These are phyloP conservation scores for Lordiphosa collinella DNA, from an alignment of 1,140 invertebrate species.

Conservation along the genomic window DNA sequence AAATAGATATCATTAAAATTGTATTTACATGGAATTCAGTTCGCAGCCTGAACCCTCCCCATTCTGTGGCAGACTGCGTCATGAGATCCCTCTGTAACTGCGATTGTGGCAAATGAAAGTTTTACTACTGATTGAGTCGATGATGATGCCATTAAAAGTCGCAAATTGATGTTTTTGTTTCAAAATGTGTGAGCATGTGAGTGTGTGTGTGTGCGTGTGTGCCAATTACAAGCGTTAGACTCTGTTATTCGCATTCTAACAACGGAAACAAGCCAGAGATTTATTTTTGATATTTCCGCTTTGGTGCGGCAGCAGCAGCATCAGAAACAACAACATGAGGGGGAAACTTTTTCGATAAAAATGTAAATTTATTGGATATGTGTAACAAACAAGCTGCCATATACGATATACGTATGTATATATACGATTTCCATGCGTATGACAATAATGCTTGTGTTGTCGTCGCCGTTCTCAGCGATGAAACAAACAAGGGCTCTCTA, in stretches of 20 bases:
- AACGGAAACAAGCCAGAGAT: conserved; percentile 72
- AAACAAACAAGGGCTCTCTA: no score
- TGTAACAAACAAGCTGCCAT: conserved; percentile 66
- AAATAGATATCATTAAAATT: conserved; percentile 10
- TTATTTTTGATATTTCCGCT: conserved; percentile 78
- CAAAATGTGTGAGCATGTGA: conserved; percentile 29
- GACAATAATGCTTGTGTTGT: conserved; percentile 61
- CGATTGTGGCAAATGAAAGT: conserved; percentile 61
- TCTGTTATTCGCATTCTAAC: conserved; percentile 61
- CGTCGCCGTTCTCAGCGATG: conserved; percentile 14
- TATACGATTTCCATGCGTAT: conserved; percentile 44
- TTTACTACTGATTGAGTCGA: conserved; percentile 71
- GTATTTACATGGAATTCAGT: conserved; percentile 12
- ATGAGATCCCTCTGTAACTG: not conserved
- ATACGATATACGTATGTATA: conserved; percentile 5
- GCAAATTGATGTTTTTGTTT: conserved; percentile 76
- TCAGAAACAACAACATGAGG: conserved; percentile 32
- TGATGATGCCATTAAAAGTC: conserved; percentile 76
- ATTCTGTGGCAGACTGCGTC: not conserved
- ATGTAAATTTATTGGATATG: conserved; percentile 76
- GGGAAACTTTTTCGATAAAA: conserved; percentile 76
- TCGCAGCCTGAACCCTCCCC: not conserved
- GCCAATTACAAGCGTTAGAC: conserved; percentile 67
- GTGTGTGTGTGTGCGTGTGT: conserved; percentile 9
- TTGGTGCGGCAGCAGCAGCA: conserved; percentile 49